Evolutionary conservation across 2,113 vertebrate genomes (phyloP).

Genomic region (Tursiops truncatus): DNA sequence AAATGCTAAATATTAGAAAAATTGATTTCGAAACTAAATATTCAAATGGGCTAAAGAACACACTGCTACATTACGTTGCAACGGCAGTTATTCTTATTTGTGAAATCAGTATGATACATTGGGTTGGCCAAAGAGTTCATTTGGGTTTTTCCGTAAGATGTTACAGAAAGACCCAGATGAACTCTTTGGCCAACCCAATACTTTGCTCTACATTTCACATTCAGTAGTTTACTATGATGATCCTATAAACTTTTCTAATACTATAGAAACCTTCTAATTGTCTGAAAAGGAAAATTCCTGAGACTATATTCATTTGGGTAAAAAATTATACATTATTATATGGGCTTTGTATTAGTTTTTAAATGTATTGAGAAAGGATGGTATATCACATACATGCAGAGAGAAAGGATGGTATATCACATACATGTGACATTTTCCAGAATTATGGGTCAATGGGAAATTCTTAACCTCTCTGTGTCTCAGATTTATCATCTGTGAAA

Average conservation of each 20-base stretch:
- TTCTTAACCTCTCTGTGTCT: not conserved
- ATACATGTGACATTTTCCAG: not conserved
- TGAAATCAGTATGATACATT: not conserved
- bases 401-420: not conserved
- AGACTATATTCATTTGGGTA: not conserved
- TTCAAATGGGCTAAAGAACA: not conserved
- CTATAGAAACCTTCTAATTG: not conserved
- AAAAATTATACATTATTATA: not conserved
- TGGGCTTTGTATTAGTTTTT: not conserved
- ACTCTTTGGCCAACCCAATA: no score
- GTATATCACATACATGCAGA: not conserved
- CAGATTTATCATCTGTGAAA: slow-evolving; percentile 5
- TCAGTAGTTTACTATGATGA: not conserved
- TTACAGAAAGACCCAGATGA: no score
- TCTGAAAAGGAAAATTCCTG: not conserved
- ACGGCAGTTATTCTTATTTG: not conserved
- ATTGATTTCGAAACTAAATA: not conserved
- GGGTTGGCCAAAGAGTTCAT: no score
- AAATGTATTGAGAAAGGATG: not conserved
- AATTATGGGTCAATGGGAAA: not conserved
- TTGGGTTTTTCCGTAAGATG: no score
- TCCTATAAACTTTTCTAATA: not conserved
- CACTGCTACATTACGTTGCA: not conserved
- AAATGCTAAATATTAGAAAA: not conserved
- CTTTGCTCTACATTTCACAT: not conserved